Evolutionary conservation across 2,797 vertebrate genomes (phyloP), one percentile per base, ranked within the genome.

Genomic region (Poecile montanus): DNA sequence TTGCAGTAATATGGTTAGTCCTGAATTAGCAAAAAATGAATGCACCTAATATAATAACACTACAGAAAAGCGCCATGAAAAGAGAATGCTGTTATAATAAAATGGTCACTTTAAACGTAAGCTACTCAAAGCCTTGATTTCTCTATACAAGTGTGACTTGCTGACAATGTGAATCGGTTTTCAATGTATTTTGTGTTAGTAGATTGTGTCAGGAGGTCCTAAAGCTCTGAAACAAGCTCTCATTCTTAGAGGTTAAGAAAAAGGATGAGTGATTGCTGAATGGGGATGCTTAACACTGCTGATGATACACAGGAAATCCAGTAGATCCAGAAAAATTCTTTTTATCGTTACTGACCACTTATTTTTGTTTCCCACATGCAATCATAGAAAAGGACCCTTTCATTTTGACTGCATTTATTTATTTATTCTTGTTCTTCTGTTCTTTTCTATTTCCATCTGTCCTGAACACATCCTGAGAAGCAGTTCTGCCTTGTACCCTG

Each of bases 21-120:
- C 57, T 32, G n/a, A 77, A 30, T 74, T 84, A 79, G 81, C 76
- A 94, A 83, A 92, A 91, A 85, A 58, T 58, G 22, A 82, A 73
- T 51, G 29, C 29, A 56, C 3, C 29, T 44, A 89, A 67, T 3
- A 6, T 57, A 86, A 68, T 56, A 92, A 75, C n/a, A 48, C 61
- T 80, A 48, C 19, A 72, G 75, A 93, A 84, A 92, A 83, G 50
- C 36, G 79, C 25, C 29, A 71, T 11, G 16, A 57, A 87, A 96
- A 65, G 18, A 53, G 32, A 79, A 76, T 15, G 14, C 13, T 71
- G 26, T 86, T 94, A 91, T 78, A 63, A 48, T 63, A 84, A 88
- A 42, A 68, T 66, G 90, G 78, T 47, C n/a, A 25, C 26, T 75
- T 89, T 27, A 58, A 84, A 71, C 58, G 45, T 65, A 81, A 27